Base-by-base conservation (phyloP, 2,797 vertebrate genomes). In the Hypotaenidia philippensis region DNA sequence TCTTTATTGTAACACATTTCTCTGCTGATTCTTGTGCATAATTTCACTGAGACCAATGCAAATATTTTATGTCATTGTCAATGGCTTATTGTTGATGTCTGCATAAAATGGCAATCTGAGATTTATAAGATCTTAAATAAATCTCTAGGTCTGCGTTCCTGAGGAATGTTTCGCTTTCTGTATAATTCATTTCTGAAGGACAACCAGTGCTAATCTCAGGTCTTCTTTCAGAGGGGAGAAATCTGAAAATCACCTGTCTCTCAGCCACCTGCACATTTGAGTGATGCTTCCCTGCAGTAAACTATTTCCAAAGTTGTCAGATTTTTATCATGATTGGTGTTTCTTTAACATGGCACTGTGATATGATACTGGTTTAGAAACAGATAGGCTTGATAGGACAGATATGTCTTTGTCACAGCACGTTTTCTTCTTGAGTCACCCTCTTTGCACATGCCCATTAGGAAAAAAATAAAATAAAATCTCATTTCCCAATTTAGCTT, bases 401-500 rank as follows among this genome's bases (percentile, higher is more conserved):
- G 41, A 49, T 32, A 32, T 68, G 32, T 70, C 44, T 87, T 76
- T 82, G 47, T 89, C 69, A 64, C 38, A 72, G 52, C 50, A 80
- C 31, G 34, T 82, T 87, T 71, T 53, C 57, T 81, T 83, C 57
- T 49, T 52, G 29, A 76, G 44, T 74, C 76, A 15, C 7, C 68
- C 44, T 80, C 89, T 76, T 52, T 89, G 41, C 7, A 3, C 72
- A 70, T 85, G 53, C 34, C 78, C 50, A 50, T 66, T 74, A 72
- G 91, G 79, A 47, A 95, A 71, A 94, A 83, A 75, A 44, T 12
- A 44, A 45, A 22, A 21, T 22, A 47, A 10, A 26, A 21, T 90
- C 85, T 85, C 61, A 53, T 95, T 95, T 95, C 93, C 83, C 70
- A 57, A 4, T 94, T 94, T 94, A 74, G 77, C 57, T 93, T 79